Conservation (phyloP, 1,140 invertebrate genomes). For the Phocides pigmalion region DNA sequence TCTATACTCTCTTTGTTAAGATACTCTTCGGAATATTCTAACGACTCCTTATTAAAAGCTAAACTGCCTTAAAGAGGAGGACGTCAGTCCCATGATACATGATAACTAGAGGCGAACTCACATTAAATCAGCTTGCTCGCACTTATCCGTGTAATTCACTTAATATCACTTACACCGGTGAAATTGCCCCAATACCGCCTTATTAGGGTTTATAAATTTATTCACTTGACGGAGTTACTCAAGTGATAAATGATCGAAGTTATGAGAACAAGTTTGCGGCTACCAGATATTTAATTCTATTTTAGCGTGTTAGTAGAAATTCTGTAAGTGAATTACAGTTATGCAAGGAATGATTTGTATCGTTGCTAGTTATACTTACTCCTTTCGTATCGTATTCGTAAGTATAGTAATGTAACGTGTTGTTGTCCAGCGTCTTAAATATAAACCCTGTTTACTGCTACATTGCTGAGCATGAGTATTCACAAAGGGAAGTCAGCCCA, state of each 20-base stretch:
- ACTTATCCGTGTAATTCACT: conserved; percentile 61
- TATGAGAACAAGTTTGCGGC: conserved; percentile 25
- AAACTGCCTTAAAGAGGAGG: conserved; percentile 61
- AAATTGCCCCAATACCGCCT: conserved; percentile 55
- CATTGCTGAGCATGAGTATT: too few species aligned
- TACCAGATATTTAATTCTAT: conserved; percentile 21
- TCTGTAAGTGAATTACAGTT: background rate
- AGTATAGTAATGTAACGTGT: too few species aligned
- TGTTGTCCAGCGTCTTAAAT: too few species aligned
- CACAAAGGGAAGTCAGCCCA: too few species aligned
- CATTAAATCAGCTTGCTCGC: conserved; percentile 69
- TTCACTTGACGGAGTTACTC: conserved; percentile 48
- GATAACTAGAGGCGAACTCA: conserved; percentile 74
- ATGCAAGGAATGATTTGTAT: background rate
- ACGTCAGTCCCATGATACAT: conserved; percentile 71
- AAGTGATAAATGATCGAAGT: conserved; percentile 47
- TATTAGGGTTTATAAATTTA: conserved; percentile 60
- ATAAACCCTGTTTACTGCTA: too few species aligned
- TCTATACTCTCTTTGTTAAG: conserved; percentile 33
- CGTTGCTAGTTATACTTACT: too few species aligned
- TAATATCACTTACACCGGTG: conserved; percentile 70
- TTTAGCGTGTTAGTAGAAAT: background rate
- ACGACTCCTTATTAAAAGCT: conserved; percentile 75
- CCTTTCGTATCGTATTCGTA: too few species aligned
- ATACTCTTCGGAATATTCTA: conserved; percentile 62